Base-by-base conservation (phyloP, 2,113 vertebrate genomes). In the Labeo catla region DNA sequence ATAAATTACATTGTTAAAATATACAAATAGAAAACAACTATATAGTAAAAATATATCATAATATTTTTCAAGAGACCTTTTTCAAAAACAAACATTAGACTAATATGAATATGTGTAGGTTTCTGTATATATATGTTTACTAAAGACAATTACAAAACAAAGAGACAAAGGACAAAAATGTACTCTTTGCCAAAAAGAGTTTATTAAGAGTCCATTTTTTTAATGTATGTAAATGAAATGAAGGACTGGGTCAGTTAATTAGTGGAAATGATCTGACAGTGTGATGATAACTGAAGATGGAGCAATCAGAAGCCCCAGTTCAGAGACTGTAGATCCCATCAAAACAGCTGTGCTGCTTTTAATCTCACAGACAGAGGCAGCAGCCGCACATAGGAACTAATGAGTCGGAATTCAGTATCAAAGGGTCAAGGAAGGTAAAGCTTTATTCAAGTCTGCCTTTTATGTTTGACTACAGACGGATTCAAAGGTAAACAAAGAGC, bases 391-490 rank as follows among this genome's bases (percentile, higher is more conserved):
- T 23, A 80, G 21, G n/a, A 82, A 50, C 80, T 82, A 82, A 70
- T 68, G 63, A 68, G 28, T 82, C 15, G 10, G 45, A 52, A 82
- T 82, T 82, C 47, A 70, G 28, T 52, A 82, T 82, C 63, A 82
- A 54, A 82, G 63, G 63, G 61, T 82, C 63, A 68, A 28, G 13
- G 45, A 82, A 50, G 47, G 63, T 70, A 70, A 82, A 70, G 63
- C 47, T 70, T 84, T 78, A 77, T 45, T 85, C 23, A 21, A 49
- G 72, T 59, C 45, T 50, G 49, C 23, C 73, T 84, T 74, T 84
- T 50, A 65, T 65, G 83, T 76, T 76, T 76, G 70, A 84, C 54
- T 84, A 65, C 54, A 84, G 73, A 78, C 23, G 23, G 23, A 61
- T 43, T 50, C 28, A 16, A 19, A 16, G 13, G 61, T 76, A 50